phyloP scores from a whole-genome alignment of 1,140 invertebrate species.

The Brachionus koreanus region DNA sequence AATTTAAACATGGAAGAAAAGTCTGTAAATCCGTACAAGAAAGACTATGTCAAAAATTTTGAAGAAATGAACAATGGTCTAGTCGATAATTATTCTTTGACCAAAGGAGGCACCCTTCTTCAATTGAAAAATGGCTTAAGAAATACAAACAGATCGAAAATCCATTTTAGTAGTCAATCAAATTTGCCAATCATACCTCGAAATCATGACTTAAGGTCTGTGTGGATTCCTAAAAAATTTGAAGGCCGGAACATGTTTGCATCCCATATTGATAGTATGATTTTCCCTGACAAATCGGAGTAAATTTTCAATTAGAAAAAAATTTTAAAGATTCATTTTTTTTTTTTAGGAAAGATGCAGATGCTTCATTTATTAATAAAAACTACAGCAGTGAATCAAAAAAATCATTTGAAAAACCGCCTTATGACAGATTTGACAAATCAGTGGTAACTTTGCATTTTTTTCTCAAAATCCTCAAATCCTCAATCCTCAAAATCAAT shows the following conservation, averaged over 20 bases:
- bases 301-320: neutral
- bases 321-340: neutral
- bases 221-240: slow-evolving; percentile 42
- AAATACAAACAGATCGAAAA: neutral
- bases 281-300: slow-evolving; percentile 38
- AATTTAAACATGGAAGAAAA: neutral
- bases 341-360: neutral
- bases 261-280: slow-evolving; percentile 41
- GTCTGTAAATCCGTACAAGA: neutral
- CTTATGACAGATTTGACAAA: slow-evolving; percentile 7
- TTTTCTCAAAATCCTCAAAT: neutral
- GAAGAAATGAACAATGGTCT: slow-evolving; percentile 40
- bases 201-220: slow-evolving; percentile 40
- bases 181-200: neutral
- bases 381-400: neutral
- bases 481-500: neutral
- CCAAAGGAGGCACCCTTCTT: neutral
- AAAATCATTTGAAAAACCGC: neutral
- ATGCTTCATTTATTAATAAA: neutral
- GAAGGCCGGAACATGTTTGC: slow-evolving; percentile 38
- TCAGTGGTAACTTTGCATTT: neutral
- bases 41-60: slow-evolving; percentile 20
- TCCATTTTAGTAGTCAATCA: neutral
- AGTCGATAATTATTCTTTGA: slow-evolving; percentile 24
- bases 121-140: slow-evolving; percentile 10